Percentiles rank a stretch among this genome's conserved stretches.
Conservation (phyloP, 1,140 invertebrate genomes). For the Chironomus striatipennis region DNA sequence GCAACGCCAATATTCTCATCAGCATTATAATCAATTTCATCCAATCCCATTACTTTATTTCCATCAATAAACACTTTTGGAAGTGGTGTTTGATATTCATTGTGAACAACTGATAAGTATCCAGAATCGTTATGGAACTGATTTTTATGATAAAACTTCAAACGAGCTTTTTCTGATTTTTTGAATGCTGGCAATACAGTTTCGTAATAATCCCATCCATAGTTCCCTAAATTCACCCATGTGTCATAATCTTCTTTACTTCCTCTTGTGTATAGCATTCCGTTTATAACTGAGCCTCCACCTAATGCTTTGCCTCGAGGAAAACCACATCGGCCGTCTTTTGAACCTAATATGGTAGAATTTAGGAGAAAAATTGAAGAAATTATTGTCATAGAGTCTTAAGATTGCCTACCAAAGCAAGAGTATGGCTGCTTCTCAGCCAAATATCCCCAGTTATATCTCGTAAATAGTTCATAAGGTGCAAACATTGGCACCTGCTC, state of each 20-base stretch:
- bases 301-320: constrained; percentile 53
- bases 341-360: too few species aligned
- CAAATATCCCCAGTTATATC: constrained; percentile 60
- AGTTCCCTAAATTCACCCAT: constrained; percentile 59
- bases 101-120: constrained; percentile 45
- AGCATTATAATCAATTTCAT: constrained; percentile 55
- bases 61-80: constrained; percentile 54
- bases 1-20: constrained; percentile 52
- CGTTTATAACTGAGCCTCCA: constrained; percentile 71
- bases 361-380: background rate
- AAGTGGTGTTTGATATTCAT: constrained; percentile 46
- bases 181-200: constrained; percentile 60
- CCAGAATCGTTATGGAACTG: constrained; percentile 49
- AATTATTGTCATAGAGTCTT: constrained; percentile 29
- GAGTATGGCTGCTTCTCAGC: constrained; percentile 53
- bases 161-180: constrained; percentile 49
- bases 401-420: constrained; percentile 41
- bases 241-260: constrained; percentile 64
- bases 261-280: constrained; percentile 80
- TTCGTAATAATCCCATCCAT: constrained; percentile 68
- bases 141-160: constrained; percentile 42
- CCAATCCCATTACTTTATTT: constrained; percentile 48
- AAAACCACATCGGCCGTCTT: constrained; percentile 45
- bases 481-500: constrained; percentile 57
- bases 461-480: constrained; percentile 45